These are phyloP conservation scores for Penaeus vannamei DNA, from an alignment of 1,140 invertebrate genomes.

Conservation along the genomic window DNA sequence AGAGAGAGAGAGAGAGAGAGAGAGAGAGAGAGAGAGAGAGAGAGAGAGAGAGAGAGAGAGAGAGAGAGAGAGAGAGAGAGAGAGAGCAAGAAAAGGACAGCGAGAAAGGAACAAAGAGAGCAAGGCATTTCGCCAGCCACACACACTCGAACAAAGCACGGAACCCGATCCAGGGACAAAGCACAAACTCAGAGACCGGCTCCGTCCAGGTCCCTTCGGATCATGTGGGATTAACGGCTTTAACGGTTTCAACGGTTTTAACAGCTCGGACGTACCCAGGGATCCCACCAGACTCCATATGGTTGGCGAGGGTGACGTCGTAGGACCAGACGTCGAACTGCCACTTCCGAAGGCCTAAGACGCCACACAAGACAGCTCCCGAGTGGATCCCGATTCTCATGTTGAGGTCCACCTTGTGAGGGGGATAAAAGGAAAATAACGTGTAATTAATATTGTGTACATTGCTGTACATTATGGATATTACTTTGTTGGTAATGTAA, in stretches of 20 bases:
- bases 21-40: background rate
- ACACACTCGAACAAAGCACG: too few relatives aligned
- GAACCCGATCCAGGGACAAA: too few relatives aligned
- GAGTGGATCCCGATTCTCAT: conserved; percentile 98
- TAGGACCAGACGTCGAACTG: conserved; percentile 99
- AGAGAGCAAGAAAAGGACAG: conserved; percentile 1
- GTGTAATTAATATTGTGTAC: too few relatives aligned
- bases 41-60: background rate
- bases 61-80: background rate
- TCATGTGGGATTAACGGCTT: background rate
- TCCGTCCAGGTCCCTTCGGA: background rate
- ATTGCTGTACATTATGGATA: too few relatives aligned
- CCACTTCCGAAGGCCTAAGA: conserved; percentile 93
- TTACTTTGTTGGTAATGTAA: too few relatives aligned
- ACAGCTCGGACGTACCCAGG: conserved; percentile 81
- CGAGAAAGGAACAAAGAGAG: conserved; percentile 18
- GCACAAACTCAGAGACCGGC: too few relatives aligned
- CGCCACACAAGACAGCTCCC: conserved; percentile 93
- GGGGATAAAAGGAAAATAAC: background rate
- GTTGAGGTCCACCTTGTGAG: conserved; percentile 86
- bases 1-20: background rate
- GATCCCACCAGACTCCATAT: conserved; percentile 95
- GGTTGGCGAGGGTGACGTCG: conserved; percentile 97
- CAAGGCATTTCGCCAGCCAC: background rate
- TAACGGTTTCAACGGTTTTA: background rate